Evolutionary conservation across 2,888 invertebrate species (phyloP), one percentile per base, ranked within the genome.

Genomic region (Hypomecis punctinalis): DNA sequence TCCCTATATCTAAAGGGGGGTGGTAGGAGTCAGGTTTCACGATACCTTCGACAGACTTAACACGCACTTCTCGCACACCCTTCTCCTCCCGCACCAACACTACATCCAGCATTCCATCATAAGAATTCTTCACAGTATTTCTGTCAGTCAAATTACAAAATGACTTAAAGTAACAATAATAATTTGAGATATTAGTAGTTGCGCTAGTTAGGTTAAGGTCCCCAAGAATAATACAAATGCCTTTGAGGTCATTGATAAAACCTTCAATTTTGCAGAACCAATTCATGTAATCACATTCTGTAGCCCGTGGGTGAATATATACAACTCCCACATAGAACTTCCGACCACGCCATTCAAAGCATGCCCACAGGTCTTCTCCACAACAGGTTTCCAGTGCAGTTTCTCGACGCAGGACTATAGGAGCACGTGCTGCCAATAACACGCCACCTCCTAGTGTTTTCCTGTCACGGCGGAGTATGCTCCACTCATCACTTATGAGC

Each of bases 251-350:
- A 7, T 46, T 13, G 7, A 46, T 46, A 7, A 46, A 46, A 23
- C 6, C 23, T 8, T 46, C 46, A 7, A 46, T 7, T 36, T 48
- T 48, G n/a, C 13, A 48, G 11, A 60, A 60, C 33, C 45, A 60
- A 5, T 10, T 9, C 46, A 60, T 53, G 7, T 60, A 60, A 13
- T 46, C 47, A 10, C 23, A 6, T 1, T 59, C 51, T 5, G n/a
- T 43, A 0, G 59, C 49, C n/a, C 9, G 11, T 0, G 60, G 60
- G 6, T 46, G 42, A 9, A 60, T 60, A 36, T 60, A 60, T 0
- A 60, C 46, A 23, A 60, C 60, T 23, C 23, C 23, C 3, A 23
- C 23, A 23, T 23, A 23, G 23, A 23, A 23, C 23, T 23, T 23
- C 23, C 23, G 23, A 23, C 23, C 23, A 23, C 23, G 23, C 23